A percentile compares a stretch with the other conserved stretches of the same genome.
These are phyloP conservation scores for Caenorhabditis panamensis DNA, from an alignment of 2,888 invertebrate species.

Conservation along the genomic window DNA sequence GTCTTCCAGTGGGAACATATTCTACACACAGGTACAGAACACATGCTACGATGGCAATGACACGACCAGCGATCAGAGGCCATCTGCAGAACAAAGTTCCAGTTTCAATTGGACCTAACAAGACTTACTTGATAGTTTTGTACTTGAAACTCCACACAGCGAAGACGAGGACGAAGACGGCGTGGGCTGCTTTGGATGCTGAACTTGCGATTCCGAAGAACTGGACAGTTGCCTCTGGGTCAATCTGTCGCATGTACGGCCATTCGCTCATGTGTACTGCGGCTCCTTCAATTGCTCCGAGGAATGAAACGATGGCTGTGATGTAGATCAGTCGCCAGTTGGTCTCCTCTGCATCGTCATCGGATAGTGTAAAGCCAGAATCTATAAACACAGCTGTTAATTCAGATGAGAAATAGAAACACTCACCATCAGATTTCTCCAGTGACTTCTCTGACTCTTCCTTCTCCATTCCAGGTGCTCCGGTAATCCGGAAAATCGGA, in stretches of 20 bases:
- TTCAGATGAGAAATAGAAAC: neutral
- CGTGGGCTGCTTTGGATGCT: slow-evolving; percentile 58
- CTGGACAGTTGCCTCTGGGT: slow-evolving; percentile 58
- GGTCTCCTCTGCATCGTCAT: slow-evolving; percentile 53
- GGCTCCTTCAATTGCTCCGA: slow-evolving; percentile 61
- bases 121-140: slow-evolving; percentile 54
- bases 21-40: slow-evolving; percentile 49
- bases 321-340: slow-evolving; percentile 60
- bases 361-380: slow-evolving; percentile 40
- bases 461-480: slow-evolving; percentile 35
- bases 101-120: neutral
- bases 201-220: slow-evolving; percentile 61
- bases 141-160: slow-evolving; percentile 62
- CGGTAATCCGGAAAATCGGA: slow-evolving; percentile 38
- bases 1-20: slow-evolving; percentile 43
- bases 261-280: slow-evolving; percentile 63
- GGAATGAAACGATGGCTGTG: slow-evolving; percentile 56
- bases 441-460: slow-evolving; percentile 47
- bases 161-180: slow-evolving; percentile 51
- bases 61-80: slow-evolving; percentile 56
- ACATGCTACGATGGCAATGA: slow-evolving; percentile 58
- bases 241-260: slow-evolving; percentile 61
- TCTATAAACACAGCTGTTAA: neutral
- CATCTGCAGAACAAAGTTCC: slow-evolving; percentile 22
- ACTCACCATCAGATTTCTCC: slow-evolving; percentile 41